These are phyloP conservation scores for Dicycla oo DNA, from an alignment of 2,888 invertebrate species.

Conservation along the genomic window DNA sequence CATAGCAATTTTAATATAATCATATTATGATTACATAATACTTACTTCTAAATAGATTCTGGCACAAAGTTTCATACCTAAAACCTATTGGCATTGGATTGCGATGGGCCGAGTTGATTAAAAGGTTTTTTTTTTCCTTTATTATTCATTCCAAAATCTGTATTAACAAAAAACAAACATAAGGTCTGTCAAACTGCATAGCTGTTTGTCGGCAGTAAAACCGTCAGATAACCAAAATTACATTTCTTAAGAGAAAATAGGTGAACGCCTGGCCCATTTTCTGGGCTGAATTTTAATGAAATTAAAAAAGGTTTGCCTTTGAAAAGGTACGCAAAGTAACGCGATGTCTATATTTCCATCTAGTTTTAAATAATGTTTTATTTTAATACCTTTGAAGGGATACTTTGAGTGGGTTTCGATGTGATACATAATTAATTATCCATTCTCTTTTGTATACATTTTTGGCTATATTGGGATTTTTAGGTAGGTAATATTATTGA, in stretches of 20 bases:
- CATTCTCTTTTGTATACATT: not conserved
- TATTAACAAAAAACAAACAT: too few species aligned
- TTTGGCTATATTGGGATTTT: too few species aligned
- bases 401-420: not conserved
- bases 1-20: too few species aligned
- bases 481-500: not conserved
- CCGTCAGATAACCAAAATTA: not conserved
- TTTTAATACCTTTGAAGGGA: not conserved
- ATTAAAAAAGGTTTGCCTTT: conserved; percentile 32
- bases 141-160: too few species aligned
- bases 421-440: not conserved
- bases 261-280: not conserved
- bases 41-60: not conserved
- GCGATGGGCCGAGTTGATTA: not conserved
- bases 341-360: conserved; percentile 9
- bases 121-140: too few species aligned
- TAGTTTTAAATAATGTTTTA: not conserved
- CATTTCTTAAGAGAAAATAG: not conserved
- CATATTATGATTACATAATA: not conserved
- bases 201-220: too few species aligned
- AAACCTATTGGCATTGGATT: not conserved
- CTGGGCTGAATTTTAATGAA: conserved; percentile 22
- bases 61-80: too few species aligned
- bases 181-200: too few species aligned
- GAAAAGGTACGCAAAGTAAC: conserved; percentile 8